A percentile compares a stretch with the other conserved stretches of the same genome.
These are phyloP conservation scores for Cotesia chilonis DNA, from an alignment of 1,140 invertebrate species.

Conservation along the genomic window DNA sequence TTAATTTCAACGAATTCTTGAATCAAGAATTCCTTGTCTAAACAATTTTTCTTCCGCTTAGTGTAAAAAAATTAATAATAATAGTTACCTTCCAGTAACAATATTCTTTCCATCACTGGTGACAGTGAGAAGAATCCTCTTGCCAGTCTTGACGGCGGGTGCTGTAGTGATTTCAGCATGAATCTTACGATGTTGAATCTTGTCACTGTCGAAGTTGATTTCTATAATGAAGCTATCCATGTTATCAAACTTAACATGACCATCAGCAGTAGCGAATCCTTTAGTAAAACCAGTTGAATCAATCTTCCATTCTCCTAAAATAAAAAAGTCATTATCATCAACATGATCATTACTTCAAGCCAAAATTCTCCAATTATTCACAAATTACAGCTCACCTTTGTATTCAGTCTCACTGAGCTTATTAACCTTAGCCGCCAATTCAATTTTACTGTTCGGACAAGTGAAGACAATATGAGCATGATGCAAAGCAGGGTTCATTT, in stretches of 20 bases:
- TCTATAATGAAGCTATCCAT: constrained; percentile 75
- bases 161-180: constrained; percentile 72
- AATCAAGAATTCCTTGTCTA: not conserved
- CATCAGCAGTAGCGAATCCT: constrained; percentile 57
- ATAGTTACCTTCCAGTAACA: constrained; percentile 71
- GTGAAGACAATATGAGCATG: constrained; percentile 61
- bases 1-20: not conserved
- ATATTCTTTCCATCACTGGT: constrained; percentile 73
- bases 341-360: too few species aligned
- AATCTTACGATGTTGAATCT: constrained; percentile 73
- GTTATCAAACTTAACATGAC: constrained; percentile 68
- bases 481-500: constrained; percentile 43
- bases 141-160: constrained; percentile 66
- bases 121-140: constrained; percentile 70
- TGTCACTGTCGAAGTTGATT: constrained; percentile 72
- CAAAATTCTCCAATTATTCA: not conserved
- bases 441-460: constrained; percentile 62
- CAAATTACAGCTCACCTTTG: constrained; percentile 55
- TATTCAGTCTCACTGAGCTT: constrained; percentile 68
- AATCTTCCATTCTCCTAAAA: constrained; percentile 54
- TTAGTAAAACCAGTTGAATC: constrained; percentile 47
- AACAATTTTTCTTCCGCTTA: too few species aligned
- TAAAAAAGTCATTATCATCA: not conserved
- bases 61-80: constrained; percentile 11
- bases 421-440: constrained; percentile 67